These are phyloP conservation scores for Balaenoptera acutorostrata DNA, from an alignment of 2,113 vertebrate species.

Conservation along the genomic window DNA sequence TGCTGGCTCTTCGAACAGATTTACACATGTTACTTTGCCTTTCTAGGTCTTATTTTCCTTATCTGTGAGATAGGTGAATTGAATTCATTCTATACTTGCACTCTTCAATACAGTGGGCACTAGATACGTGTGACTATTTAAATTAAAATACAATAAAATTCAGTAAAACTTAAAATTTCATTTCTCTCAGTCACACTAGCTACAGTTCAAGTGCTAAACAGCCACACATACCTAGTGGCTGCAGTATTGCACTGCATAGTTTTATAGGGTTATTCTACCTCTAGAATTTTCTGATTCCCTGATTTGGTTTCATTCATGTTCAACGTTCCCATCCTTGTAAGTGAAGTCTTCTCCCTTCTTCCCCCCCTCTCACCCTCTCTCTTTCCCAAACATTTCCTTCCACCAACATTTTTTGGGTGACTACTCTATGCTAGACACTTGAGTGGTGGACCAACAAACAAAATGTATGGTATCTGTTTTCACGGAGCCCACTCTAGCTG, in stretches of 20 bases:
- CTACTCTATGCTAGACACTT: not conserved
- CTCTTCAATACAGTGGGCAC: not conserved
- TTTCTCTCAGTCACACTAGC: not conserved
- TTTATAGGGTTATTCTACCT: not conserved
- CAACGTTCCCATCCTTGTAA: not conserved
- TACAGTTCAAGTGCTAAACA: not conserved
- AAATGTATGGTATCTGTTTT: not conserved
- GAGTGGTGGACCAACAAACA: not conserved
- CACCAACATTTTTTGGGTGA: not conserved
- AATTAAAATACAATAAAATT: not conserved
- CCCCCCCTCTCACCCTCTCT: not conserved
- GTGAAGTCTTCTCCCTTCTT: not conserved
- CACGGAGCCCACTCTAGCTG: not conserved
- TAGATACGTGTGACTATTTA: not conserved
- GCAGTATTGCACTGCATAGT: not conserved
- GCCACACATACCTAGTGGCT: not conserved
- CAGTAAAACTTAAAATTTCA: not conserved
- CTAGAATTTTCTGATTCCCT: not conserved
- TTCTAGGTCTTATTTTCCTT: not conserved
- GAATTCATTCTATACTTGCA: not conserved
- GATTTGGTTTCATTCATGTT: not conserved
- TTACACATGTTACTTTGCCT: not conserved
- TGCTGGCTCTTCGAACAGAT: not conserved
- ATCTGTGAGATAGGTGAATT: not conserved
- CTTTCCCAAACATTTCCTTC: not conserved